A percentile compares a stretch with the other conserved stretches of the same genome.
Conservation (phyloP, 2,797 vertebrate genomes). For the Acipenser ruthenus region DNA sequence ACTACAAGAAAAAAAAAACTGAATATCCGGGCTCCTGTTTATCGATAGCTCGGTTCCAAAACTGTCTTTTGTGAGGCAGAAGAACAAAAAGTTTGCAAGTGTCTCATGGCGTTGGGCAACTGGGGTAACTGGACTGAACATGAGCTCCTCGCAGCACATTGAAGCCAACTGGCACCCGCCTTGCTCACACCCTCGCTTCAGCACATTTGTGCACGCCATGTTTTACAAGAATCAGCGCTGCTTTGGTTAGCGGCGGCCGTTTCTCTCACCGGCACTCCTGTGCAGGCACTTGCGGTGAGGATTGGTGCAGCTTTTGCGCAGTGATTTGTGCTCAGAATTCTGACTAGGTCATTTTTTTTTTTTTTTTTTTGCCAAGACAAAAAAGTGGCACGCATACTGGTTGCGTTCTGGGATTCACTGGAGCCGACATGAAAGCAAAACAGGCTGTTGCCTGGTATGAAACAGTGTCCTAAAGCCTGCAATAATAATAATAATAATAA, state of each 20-base stretch:
- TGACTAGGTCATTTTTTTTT: conserved; percentile 37
- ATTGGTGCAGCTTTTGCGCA: conserved; percentile 63
- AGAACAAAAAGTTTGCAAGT: conserved; percentile 31
- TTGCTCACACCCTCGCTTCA: conserved; percentile 50
- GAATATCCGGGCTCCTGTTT: conserved; percentile 48
- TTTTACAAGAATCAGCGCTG: conserved; percentile 45
- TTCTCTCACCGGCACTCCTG: conserved; percentile 63
- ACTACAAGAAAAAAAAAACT: conserved; percentile 28
- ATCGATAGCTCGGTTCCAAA: conserved; percentile 44
- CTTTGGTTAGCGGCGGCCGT: conserved; percentile 42
- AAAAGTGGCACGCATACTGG: conserved; percentile 43
- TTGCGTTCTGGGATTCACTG: conserved; percentile 45
- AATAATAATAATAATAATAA: not conserved
- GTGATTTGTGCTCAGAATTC: conserved; percentile 66
- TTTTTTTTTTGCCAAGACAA: conserved; percentile 38
- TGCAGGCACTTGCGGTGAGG: conserved; percentile 57
- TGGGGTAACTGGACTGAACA: conserved; percentile 59
- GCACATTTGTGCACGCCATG: conserved; percentile 50
- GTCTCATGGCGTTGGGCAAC: conserved; percentile 51
- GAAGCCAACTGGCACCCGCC: conserved; percentile 71
- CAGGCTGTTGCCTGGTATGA: not conserved
- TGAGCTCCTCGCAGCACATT: conserved; percentile 70
- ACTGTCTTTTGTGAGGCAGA: conserved; percentile 44
- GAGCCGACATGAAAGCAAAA: conserved; percentile 24
- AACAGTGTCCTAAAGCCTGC: not conserved